phyloP scores from a whole-genome alignment of 2,113 vertebrate genomes.

The Albula goreensis region DNA sequence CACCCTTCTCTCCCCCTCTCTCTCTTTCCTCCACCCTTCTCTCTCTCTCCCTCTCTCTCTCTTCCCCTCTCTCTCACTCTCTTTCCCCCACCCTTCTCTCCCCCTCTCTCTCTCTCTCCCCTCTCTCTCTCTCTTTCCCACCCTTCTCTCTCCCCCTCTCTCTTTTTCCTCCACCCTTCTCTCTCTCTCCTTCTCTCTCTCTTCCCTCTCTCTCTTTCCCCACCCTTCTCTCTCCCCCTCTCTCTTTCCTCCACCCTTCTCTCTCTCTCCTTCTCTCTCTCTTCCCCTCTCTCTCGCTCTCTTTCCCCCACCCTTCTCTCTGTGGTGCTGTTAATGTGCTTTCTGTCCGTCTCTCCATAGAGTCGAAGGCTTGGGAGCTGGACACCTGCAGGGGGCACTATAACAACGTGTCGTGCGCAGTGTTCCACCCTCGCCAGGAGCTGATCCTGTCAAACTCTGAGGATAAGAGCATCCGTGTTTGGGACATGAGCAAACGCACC shows the following conservation, averaged over 20 bases:
- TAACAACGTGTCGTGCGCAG: constrained; percentile 96
- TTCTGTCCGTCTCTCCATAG: constrained; percentile 53
- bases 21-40: too few relatives aligned
- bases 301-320: too few relatives aligned
- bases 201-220: background rate
- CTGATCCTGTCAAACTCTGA: constrained; percentile 96
- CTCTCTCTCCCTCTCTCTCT: constrained; percentile 39
- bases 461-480: constrained; percentile 96
- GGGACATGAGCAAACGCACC: constrained; percentile 97
- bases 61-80: constrained; percentile 7
- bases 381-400: constrained; percentile 96
- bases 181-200: background rate
- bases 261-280: background rate
- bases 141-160: background rate
- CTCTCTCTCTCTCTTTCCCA: too few relatives aligned
- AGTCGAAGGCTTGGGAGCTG: constrained; percentile 95
- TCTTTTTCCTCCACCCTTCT: background rate
- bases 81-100: background rate
- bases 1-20: background rate
- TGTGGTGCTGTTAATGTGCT: too few relatives aligned
- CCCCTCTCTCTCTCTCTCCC: background rate
- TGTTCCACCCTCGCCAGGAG: constrained; percentile 96
- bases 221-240: too few relatives aligned
- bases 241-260: too few relatives aligned
- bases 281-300: background rate